Conservation (phyloP, 2,888 invertebrate species). For the Limnephilus auricula region DNA sequence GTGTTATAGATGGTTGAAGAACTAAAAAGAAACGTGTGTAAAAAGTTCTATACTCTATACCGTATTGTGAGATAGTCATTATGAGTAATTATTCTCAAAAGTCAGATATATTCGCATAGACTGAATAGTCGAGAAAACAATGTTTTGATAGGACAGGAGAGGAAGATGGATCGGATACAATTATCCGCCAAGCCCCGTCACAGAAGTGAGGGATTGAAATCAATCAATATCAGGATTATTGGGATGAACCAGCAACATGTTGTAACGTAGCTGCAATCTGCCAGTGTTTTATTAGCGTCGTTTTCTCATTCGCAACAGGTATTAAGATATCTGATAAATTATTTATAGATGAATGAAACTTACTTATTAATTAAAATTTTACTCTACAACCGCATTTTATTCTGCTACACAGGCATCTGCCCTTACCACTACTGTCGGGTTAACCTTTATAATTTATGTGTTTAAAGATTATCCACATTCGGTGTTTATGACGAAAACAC, state of each 20-base stretch:
- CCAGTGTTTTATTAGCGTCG: not conserved
- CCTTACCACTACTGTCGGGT: too few species aligned
- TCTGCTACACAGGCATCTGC: too few species aligned
- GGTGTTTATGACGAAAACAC: too few species aligned
- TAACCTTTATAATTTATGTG: too few species aligned
- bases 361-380: not conserved
- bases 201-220: not conserved
- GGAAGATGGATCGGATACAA: not conserved
- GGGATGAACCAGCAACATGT: not conserved
- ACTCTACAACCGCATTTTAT: too few species aligned
- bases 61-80: not conserved
- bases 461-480: too few species aligned
- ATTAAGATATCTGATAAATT: not conserved
- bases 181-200: not conserved
- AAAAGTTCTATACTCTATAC: too few species aligned
- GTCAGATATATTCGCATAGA: not conserved
- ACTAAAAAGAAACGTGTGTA: too few species aligned
- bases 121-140: not conserved
- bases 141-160: not conserved
- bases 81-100: not conserved
- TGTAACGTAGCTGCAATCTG: not conserved
- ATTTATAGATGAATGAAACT: not conserved
- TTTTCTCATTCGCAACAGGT: not conserved
- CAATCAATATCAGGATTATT: not conserved
- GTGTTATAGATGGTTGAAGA: too few species aligned